These are phyloP conservation scores for Caenorhabditis uteleia DNA, from an alignment of 2,888 invertebrate genomes.

Conservation along the genomic window DNA sequence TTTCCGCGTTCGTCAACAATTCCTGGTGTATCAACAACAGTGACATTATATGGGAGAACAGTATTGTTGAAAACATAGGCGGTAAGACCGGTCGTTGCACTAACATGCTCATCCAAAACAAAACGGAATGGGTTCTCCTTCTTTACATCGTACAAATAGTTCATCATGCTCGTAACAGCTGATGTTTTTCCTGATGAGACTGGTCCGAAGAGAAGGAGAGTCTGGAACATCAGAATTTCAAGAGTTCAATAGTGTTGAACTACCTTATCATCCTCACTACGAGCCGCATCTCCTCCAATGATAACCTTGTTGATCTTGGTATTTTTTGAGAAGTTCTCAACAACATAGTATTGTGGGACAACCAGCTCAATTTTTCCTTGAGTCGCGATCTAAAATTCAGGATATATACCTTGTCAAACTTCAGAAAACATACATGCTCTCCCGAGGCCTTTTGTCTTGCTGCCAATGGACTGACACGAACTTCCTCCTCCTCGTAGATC, in stretches of 20 bases:
- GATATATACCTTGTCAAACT: not conserved
- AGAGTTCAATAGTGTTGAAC: not conserved
- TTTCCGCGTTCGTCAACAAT: slow-evolving; percentile 54
- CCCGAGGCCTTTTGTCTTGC: slow-evolving; percentile 38
- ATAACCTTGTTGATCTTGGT: slow-evolving; percentile 53
- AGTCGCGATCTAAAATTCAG: slow-evolving; percentile 34
- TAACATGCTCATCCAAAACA: slow-evolving; percentile 40
- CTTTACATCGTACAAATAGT: slow-evolving; percentile 62
- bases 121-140: slow-evolving; percentile 59
- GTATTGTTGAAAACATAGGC: slow-evolving; percentile 65
- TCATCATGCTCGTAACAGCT: slow-evolving; percentile 54
- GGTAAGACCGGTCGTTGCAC: slow-evolving; percentile 47
- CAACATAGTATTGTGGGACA: slow-evolving; percentile 45
- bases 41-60: slow-evolving; percentile 57
- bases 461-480: slow-evolving; percentile 39
- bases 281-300: slow-evolving; percentile 55
- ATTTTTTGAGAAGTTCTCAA: slow-evolving; percentile 44
- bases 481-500: slow-evolving; percentile 50
- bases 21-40: slow-evolving; percentile 63
- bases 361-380: slow-evolving; percentile 39
- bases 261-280: slow-evolving; percentile 58
- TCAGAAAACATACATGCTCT: slow-evolving; percentile 31
- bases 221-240: slow-evolving; percentile 12
- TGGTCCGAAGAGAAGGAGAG: slow-evolving; percentile 62
- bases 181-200: slow-evolving; percentile 58